Conservation (phyloP, 2,113 vertebrate genomes). For the Grammatotria lemairii region DNA sequence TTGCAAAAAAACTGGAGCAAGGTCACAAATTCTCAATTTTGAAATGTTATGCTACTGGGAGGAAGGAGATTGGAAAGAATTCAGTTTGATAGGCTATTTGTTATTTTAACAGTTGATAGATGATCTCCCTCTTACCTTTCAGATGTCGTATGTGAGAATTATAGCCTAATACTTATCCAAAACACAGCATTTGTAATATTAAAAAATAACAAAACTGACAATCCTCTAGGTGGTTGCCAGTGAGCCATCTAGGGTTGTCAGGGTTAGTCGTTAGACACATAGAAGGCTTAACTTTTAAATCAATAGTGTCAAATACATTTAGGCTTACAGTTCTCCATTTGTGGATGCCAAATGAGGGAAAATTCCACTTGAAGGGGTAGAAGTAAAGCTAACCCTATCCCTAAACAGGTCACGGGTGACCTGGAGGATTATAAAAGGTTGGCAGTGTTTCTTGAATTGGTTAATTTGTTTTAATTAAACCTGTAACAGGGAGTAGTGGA, state of each 20-base stretch:
- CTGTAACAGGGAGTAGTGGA: background rate
- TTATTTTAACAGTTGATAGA: background rate
- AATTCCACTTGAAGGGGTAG: background rate
- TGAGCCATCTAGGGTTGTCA: background rate
- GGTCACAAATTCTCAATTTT: background rate
- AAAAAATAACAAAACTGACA: background rate
- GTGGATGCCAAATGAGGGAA: too few relatives aligned
- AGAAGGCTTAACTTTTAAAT: background rate
- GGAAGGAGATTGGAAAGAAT: background rate
- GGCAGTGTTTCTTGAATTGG: background rate
- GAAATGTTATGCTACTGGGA: background rate
- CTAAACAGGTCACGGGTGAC: background rate
- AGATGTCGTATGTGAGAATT: background rate
- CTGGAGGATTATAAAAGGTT: background rate
- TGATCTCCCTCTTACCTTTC: background rate
- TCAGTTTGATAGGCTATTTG: background rate
- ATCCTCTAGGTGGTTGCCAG: background rate
- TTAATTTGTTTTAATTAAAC: background rate
- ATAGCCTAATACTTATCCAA: background rate
- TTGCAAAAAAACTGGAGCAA: background rate
- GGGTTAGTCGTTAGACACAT: background rate
- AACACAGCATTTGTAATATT: background rate
- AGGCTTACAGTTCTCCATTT: background rate
- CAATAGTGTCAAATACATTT: background rate
- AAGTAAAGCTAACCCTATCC: background rate